Evolutionary conservation across 2,888 invertebrate species (phyloP), one percentile per base, ranked within the genome.

Genomic region (Andrena minutula): DNA sequence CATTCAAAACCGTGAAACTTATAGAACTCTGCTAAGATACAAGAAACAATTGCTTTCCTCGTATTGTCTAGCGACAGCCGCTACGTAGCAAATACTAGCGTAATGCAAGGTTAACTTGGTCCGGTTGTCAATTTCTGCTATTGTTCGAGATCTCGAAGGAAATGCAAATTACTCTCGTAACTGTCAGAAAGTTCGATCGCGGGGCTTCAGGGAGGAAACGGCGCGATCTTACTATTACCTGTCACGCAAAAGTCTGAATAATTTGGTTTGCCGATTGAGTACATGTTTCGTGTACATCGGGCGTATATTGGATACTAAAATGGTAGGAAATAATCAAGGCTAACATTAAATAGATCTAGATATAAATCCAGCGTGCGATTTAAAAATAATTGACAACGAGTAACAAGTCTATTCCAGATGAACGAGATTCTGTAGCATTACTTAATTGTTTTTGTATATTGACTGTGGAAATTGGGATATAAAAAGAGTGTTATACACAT

Each of bases 101-200:
- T 20, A 61, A 61, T 61, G 20, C 16, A 47, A 20, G 47, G 35
- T 61, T 51, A 51, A 69, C 69, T 28, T 69, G 69, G 20, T 26
- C 35, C 16, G 20, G 20, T 49, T 75, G 61, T 35, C 61, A 70
- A 75, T 70, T 75, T 75, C 32, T 28, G 47, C 16, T 32, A 30
- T 35, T 35, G 35, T 23, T 68, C 4, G 35, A 68, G 61, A 51
- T 60, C 61, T 30, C 70, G 63, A 30, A 56, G 73, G 72, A 63
- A 78, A 78, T 78, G 61, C 53, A 68, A 73, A 72, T 73, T 78
- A 56, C 30, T 68, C 23, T 56, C 32, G 56, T 51, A 69, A 75
- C 69, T 75, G 51, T 61, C 28, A 12, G 47, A 23, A 69, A 69
- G 35, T 69, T 26, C 64, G 23, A 79, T 63, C 63, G 63, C 10